A percentile compares a stretch with the other conserved stretches of the same genome.
Evolutionary conservation across 2,888 invertebrate species (phyloP).

Genomic region (Brachypalpus laphriformis): DNA sequence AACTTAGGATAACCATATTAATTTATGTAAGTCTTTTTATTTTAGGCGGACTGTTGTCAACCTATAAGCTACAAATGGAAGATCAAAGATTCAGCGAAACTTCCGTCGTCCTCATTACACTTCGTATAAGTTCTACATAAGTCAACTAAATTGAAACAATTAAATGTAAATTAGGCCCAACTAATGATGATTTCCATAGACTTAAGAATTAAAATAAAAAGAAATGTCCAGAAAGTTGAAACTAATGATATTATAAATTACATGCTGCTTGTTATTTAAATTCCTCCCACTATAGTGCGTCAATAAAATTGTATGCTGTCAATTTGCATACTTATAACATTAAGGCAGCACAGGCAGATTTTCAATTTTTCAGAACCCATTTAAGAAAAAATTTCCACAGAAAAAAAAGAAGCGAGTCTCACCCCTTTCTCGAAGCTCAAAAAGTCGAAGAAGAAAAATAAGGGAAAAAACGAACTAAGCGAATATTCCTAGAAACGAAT

Average conservation of each 20-base stretch:
- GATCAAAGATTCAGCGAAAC: not conserved
- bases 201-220: conserved; percentile 17
- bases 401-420: conserved; percentile 11
- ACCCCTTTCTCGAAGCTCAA: conserved; percentile 19
- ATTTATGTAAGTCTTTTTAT: no score
- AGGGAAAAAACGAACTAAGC: conserved; percentile 16
- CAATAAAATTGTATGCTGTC: conserved; percentile 52
- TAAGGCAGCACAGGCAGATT: conserved; percentile 35
- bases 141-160: conserved; percentile 35
- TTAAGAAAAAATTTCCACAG: conserved; percentile 20
- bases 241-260: conserved; percentile 43
- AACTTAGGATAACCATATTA: no score
- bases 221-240: conserved; percentile 10
- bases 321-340: conserved; percentile 55
- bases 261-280: conserved; percentile 32
- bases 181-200: not conserved
- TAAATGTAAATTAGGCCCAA: conserved; percentile 29
- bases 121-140: conserved; percentile 1
- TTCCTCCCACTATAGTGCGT: conserved; percentile 6
- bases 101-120: not conserved
- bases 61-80: not conserved
- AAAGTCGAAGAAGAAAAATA: not conserved
- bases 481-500: conserved; percentile 37
- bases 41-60: no score
- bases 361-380: conserved; percentile 53